Evolutionary conservation across 2,113 vertebrate species (phyloP).

Genomic region (Puffinus mauretanicus): DNA sequence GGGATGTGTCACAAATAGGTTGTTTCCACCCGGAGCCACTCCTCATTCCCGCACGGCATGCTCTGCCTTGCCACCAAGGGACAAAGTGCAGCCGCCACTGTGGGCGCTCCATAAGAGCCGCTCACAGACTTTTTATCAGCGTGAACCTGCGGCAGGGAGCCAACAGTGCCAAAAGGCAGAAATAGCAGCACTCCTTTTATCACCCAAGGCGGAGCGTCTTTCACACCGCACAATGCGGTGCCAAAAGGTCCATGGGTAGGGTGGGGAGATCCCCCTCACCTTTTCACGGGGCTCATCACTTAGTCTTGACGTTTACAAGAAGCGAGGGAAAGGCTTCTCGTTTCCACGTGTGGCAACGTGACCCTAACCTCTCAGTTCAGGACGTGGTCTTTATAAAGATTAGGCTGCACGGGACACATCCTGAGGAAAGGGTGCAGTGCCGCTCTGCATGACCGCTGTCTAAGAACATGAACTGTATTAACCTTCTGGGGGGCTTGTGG

Average conservation of each 20-base stretch:
- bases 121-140: neutral
- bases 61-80: neutral
- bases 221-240: neutral
- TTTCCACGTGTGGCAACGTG: conserved; percentile 16
- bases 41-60: neutral
- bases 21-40: neutral
- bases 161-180: neutral
- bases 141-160: neutral
- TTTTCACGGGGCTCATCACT: conserved; percentile 46
- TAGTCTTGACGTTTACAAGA: conserved; percentile 47
- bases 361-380: conserved; percentile 45
- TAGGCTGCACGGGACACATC: conserved; percentile 39
- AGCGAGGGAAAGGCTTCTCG: conserved; percentile 28
- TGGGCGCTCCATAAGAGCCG: neutral
- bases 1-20: neutral
- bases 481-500: neutral
- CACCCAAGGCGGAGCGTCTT: neutral
- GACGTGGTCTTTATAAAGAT: conserved; percentile 31
- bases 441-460: neutral
- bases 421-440: conserved; percentile 73
- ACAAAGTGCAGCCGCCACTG: accelerated
- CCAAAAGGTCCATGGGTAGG: conserved; percentile 39
- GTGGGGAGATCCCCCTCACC: neutral
- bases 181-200: conserved; percentile 27
- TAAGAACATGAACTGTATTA: neutral